These are phyloP conservation scores for Zaprionus lineosus DNA, from an alignment of 2,888 invertebrate genomes.

Conservation along the genomic window DNA sequence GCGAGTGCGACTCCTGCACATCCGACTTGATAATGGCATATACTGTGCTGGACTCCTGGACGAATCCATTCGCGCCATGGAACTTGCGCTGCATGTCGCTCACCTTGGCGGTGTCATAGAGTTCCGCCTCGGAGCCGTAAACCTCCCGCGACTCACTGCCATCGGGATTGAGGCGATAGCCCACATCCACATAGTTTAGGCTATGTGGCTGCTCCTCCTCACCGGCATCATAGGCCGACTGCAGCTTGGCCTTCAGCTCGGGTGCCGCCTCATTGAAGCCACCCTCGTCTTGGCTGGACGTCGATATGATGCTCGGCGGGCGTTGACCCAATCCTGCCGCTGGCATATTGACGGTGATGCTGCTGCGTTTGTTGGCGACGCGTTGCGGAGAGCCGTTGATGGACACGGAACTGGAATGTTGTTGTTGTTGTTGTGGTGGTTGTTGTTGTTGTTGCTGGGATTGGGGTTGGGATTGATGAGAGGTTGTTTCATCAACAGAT, in stretches of 20 bases:
- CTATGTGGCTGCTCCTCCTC: constrained; percentile 57
- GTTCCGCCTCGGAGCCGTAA: constrained; percentile 82
- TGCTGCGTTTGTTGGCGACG: constrained; percentile 84
- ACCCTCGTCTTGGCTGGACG: constrained; percentile 86
- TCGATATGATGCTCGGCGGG: constrained; percentile 88
- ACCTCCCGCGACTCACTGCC: constrained; percentile 82
- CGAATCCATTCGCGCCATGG: constrained; percentile 80
- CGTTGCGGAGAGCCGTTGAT: constrained; percentile 72
- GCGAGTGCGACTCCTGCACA: constrained; percentile 52
- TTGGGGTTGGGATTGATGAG: constrained; percentile 30
- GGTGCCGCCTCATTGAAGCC: constrained; percentile 89
- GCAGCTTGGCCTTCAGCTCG: constrained; percentile 83
- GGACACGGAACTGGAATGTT: constrained; percentile 54
- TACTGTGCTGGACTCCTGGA: constrained; percentile 81
- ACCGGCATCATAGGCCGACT: constrained; percentile 68
- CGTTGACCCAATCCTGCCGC: constrained; percentile 86
- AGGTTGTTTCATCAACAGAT: constrained; percentile 55
- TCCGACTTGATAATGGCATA: constrained; percentile 83
- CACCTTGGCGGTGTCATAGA: constrained; percentile 81
- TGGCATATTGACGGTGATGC: constrained; percentile 86
- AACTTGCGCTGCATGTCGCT: constrained; percentile 81
- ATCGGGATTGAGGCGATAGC: constrained; percentile 83
- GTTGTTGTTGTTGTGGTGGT: constrained; percentile 40
- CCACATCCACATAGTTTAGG: constrained; percentile 83
- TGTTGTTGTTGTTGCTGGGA: constrained; percentile 45